Percentiles rank a stretch among this genome's conserved stretches.
Conservation (phyloP, 2,888 invertebrate genomes). For the Metopia argyrocephala region DNA sequence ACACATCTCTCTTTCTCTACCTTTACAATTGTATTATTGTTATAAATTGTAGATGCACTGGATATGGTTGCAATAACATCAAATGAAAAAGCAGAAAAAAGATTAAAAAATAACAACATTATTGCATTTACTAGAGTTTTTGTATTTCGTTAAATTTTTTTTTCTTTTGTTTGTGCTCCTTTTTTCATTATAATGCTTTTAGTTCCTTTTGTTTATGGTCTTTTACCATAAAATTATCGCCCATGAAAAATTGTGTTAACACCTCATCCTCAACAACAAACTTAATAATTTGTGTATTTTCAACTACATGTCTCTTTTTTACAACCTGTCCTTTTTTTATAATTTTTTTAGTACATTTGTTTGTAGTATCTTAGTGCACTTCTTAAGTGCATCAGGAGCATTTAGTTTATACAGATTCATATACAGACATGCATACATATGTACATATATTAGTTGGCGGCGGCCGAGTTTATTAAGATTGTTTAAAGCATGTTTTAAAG, state of each 20-base stretch:
- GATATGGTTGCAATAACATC: slow-evolving; percentile 42
- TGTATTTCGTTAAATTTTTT: neutral
- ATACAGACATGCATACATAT: slow-evolving; percentile 1
- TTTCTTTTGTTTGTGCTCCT: neutral
- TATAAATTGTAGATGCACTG: slow-evolving; percentile 27
- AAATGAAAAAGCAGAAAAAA: slow-evolving; percentile 4
- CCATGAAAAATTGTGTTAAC: slow-evolving; percentile 71
- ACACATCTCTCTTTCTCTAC: neutral
- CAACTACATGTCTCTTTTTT: slow-evolving; percentile 42
- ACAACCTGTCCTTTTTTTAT: slow-evolving; percentile 36
- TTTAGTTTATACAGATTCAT: slow-evolving; percentile 44
- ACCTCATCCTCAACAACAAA: slow-evolving; percentile 67
- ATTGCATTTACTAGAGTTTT: slow-evolving; percentile 54
- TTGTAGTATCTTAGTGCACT: slow-evolving; percentile 37
- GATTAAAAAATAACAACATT: slow-evolving; percentile 44
- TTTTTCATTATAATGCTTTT: slow-evolving; percentile 14
- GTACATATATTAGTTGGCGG: slow-evolving; percentile 27
- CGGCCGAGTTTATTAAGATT: neutral
- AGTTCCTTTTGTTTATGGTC: slow-evolving; percentile 55
- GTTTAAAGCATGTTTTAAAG: neutral
- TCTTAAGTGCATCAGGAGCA: slow-evolving; percentile 63
- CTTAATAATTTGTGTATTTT: slow-evolving; percentile 54
- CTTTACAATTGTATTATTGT: slow-evolving; percentile 21
- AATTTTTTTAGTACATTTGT: slow-evolving; percentile 22
- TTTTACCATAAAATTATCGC: slow-evolving; percentile 70